Base-by-base conservation (phyloP, 2,888 invertebrate species). In the Oligia strigilis region DNA sequence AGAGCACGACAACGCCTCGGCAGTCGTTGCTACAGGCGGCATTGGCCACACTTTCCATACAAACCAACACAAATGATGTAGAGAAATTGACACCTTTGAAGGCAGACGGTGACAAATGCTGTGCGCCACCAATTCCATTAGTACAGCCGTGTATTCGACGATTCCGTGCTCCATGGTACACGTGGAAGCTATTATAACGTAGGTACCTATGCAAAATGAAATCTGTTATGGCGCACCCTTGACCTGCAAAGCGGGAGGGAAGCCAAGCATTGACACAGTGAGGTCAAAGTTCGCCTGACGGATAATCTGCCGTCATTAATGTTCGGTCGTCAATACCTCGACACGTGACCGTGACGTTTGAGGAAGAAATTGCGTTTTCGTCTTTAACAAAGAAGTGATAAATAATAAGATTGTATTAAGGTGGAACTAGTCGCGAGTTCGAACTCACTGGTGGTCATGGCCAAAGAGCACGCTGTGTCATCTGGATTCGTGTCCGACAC, bases 171-270 rank as follows among this genome's bases (percentile, higher is more conserved):
- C 9, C 9, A 23, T 17, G 17, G n/a, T 40, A 40, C 40, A 49
- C 60, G 52, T 49, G 40, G 5, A 40, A 17, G 8, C 17, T 58
- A 43, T 40, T 6, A 19, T 4, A 29, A 52, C 4, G 4, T 19
- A 23, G 9, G 2, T 29, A 29, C 2, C 9, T 8, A 14, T 14
- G 13, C 36, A 62, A 77, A n/a, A 62, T n/a, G n/a, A n/a, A 80
- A 81, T 75, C 62, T 40, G 17, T 62, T 58, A 40, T 58, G 4
- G 1, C 46, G 36, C 4, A 46, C 17, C 75, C 76, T 75, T 81
- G 75, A 75, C 80, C 81, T 29, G 23, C 11, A 9, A 36, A 49
- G 9, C 6, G n/a, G n/a, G 62, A 75, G n/a, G n/a, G 62, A 75
- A 80, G 69, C 75, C 80, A 55, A 40, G 11, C 9, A 55, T 8